A percentile compares a stretch with the other conserved stretches of the same genome.
Conservation (phyloP, 1,140 invertebrate genomes). For the Schlechtendalia chinensis region DNA sequence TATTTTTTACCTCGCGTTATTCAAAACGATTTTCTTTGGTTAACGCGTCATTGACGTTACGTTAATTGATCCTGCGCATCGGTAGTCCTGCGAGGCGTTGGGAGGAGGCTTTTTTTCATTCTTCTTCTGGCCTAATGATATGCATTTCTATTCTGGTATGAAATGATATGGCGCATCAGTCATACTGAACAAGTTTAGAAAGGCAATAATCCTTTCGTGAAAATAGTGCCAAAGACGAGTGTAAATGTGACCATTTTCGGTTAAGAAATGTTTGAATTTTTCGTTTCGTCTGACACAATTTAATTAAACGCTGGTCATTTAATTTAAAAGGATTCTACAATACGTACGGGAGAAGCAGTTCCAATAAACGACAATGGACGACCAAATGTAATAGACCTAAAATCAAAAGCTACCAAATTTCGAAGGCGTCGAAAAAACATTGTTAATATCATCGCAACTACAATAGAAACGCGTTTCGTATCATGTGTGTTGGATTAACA, state of each 20-base stretch:
- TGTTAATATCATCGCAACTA: constrained; percentile 11
- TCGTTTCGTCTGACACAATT: neutral
- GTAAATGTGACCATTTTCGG: neutral
- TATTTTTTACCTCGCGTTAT: too few relatives aligned
- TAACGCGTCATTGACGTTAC: neutral
- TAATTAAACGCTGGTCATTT: neutral
- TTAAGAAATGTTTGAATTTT: neutral
- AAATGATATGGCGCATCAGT: too few relatives aligned
- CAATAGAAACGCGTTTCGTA: neutral
- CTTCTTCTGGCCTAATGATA: too few relatives aligned
- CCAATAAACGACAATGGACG: neutral
- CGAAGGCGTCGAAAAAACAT: neutral
- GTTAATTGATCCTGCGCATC: too few relatives aligned
- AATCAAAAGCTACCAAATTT: constrained; percentile 24
- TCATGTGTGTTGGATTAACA: neutral
- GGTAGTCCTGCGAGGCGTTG: too few relatives aligned
- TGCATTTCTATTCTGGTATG: too few relatives aligned
- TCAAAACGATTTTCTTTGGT: neutral
- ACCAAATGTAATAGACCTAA: neutral
- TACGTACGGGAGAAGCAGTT: too few relatives aligned
- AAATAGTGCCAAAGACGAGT: too few relatives aligned
- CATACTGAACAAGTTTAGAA: too few relatives aligned
- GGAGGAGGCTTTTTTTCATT: too few relatives aligned
- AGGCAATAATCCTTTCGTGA: too few relatives aligned
- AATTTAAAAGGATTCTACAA: neutral